Evolutionary conservation across 2,797 vertebrate genomes (phyloP), one percentile per base, ranked within the genome.

Genomic region (Platalea minor): DNA sequence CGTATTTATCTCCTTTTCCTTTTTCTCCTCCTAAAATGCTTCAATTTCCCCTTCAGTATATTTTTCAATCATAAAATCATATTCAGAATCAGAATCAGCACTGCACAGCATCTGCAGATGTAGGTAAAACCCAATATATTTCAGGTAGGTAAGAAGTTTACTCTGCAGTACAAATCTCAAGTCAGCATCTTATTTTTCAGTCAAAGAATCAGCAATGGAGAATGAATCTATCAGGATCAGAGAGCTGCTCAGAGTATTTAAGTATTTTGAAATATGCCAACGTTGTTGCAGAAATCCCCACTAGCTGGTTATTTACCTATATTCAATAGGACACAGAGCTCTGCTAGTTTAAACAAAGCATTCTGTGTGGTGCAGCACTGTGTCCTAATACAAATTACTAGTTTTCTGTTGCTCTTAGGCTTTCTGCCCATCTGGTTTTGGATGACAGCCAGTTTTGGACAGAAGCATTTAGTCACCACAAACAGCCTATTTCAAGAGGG

Each of bases 361-460:
- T 85, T 94, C 75, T 95, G 84, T 93, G 78, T 79, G 79, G 77
- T 53, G 70, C 17, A 11, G 93, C 69, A 70, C 65, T 85, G 61
- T 10, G 5, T 69, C 51, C 83, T 85, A 85, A 92, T 53, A 84
- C 33, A 93, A 96, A 97, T 78, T 89, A 64, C 81, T 86, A 74
- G 86, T 61, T 91, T 91, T 91, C 89, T 91, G 60, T 94, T 95
- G 88, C 73, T 95, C 61, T 82, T 85, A 91, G 85, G 93, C 95
- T 89, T 89, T 93, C 78, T 92, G 90, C 78, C 88, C 68, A 57
- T 91, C 79, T 87, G 85, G 31, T 75, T 93, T 85, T 95, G 94
- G 92, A 92, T 26, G 69, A 72, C 74, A 91, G 93, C 84, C 93
- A 92, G 69, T 80, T 95, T 89, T 65, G n/a, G 88, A 87, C 9